These are phyloP conservation scores for Heterotis niloticus DNA, from an alignment of 2,113 vertebrate genomes.

Conservation along the genomic window DNA sequence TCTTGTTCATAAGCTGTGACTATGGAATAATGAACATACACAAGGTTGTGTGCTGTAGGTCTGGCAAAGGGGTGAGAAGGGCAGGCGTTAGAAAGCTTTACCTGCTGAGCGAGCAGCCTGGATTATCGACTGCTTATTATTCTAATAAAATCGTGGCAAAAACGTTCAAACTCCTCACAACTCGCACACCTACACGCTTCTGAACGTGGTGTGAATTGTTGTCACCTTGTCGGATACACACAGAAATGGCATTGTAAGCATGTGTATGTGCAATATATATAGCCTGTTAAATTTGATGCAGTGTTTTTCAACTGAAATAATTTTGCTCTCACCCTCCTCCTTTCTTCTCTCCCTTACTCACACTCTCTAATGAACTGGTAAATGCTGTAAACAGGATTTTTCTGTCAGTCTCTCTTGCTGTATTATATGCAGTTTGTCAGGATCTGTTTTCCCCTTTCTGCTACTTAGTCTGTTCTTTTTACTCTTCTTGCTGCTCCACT, in stretches of 20 bases:
- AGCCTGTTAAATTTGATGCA: conserved; percentile 60
- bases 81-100: background rate
- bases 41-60: background rate
- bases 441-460: background rate
- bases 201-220: background rate
- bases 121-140: background rate
- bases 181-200: background rate
- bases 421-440: conserved; percentile 16
- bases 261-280: conserved; percentile 45
- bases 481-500: too few relatives aligned
- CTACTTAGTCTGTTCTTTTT: background rate
- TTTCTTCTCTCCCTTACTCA: conserved; percentile 31
- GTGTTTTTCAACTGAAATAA: conserved; percentile 52
- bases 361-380: conserved; percentile 37
- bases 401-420: conserved; percentile 18
- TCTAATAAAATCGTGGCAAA: background rate
- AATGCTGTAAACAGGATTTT: conserved; percentile 37
- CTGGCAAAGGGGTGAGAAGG: background rate
- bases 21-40: background rate
- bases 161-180: background rate
- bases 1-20: background rate
- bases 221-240: background rate
- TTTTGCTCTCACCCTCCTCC: conserved; percentile 35
- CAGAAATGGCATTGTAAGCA: background rate
- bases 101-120: background rate